phyloP scores from a whole-genome alignment of 2,797 vertebrate species.

The Siniperca undulata region DNA sequence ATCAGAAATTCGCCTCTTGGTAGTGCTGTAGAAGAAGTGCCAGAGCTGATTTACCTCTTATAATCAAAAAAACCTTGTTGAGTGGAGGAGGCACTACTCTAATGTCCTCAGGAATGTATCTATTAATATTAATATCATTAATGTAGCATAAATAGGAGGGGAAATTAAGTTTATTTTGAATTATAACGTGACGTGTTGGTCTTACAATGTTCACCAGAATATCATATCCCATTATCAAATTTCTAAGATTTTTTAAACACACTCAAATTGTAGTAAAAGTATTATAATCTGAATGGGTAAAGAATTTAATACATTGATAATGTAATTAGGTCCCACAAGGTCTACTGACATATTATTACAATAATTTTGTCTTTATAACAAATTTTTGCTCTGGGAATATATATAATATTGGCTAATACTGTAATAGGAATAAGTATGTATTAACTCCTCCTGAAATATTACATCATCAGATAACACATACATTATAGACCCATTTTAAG shows the following conservation, averaged over 20 bases:
- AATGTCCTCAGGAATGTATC: conserved; percentile 26
- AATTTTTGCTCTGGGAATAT: not conserved
- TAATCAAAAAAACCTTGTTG: conserved; percentile 33
- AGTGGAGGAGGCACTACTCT: not conserved
- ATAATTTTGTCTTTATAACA: not conserved
- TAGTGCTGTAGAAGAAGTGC: conserved; percentile 3
- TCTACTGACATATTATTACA: not conserved
- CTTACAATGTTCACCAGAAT: conserved; percentile 13
- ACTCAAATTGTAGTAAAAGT: not conserved
- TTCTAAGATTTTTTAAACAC: not conserved
- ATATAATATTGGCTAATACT: not conserved
- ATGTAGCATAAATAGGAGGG: conserved; percentile 11
- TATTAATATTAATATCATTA: conserved; percentile 45
- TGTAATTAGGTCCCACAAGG: conserved; percentile 4
- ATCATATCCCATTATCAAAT: not conserved
- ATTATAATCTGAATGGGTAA: not conserved
- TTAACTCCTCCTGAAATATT: not conserved
- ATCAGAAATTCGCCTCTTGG: conserved; percentile 13
- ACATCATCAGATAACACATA: not conserved
- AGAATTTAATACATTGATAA: not conserved
- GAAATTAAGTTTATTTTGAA: conserved; percentile 41
- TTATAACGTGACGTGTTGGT: conserved; percentile 7
- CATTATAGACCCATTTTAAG: not conserved
- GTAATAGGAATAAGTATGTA: not conserved
- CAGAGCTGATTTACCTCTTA: conserved; percentile 39